A percentile compares a stretch with the other conserved stretches of the same genome.
Conservation (phyloP, 2,797 vertebrate species). For the Sardinella longiceps region DNA sequence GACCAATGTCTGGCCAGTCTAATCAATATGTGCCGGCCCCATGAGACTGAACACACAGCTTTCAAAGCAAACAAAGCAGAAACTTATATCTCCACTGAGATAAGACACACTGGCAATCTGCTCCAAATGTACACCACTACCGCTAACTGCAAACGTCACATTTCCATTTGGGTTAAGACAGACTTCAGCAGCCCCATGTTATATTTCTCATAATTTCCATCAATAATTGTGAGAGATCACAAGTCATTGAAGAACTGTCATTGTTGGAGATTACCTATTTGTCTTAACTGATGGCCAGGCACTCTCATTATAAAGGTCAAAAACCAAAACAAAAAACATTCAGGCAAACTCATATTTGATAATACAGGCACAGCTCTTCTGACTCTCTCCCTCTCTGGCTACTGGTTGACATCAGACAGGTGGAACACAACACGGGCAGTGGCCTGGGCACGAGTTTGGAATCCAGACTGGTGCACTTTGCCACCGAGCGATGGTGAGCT, state of each 20-base stretch:
- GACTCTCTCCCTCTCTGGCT: background rate
- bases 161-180: background rate
- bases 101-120: background rate
- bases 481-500: constrained; percentile 25
- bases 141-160: background rate
- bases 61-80: background rate
- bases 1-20: background rate
- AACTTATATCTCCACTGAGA: background rate
- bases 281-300: too few relatives aligned
- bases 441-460: background rate
- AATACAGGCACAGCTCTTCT: background rate
- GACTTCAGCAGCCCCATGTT: background rate
- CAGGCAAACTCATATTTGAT: background rate
- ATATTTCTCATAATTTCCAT: background rate
- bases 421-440: background rate
- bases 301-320: background rate
- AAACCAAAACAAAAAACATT: background rate
- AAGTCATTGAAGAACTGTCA: background rate
- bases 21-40: background rate
- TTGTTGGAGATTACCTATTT: background rate
- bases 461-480: background rate
- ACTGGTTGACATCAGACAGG: background rate
- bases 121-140: background rate
- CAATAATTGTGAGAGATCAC: background rate
- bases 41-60: too few relatives aligned